Conservation (phyloP, 2,113 vertebrate species). For the human (Homo sapiens) region DNA sequence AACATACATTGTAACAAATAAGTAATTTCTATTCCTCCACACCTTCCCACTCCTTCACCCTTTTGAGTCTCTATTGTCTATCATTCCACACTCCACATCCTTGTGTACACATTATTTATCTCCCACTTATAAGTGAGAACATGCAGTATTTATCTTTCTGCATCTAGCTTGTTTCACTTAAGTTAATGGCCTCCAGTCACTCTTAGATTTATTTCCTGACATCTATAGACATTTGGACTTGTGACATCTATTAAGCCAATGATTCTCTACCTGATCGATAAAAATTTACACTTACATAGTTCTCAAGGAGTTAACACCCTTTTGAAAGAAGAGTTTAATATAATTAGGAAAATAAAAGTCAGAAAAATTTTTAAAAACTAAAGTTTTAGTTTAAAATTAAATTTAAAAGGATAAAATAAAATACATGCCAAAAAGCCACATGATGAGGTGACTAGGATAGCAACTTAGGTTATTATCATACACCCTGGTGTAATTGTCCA, state of each 20-base stretch:
- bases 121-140: background rate
- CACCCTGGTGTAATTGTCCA: background rate
- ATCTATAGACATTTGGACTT: background rate
- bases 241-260: background rate
- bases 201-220: background rate
- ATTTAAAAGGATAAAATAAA: background rate
- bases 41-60: background rate
- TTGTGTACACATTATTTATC: background rate
- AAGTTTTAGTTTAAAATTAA: background rate
- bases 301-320: background rate
- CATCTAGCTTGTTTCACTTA: background rate
- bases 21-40: background rate
- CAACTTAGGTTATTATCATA: background rate
- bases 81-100: background rate
- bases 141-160: background rate
- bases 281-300: background rate
- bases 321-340: background rate
- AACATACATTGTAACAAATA: background rate
- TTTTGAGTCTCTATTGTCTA: background rate
- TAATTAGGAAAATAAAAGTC: conserved; percentile 18
- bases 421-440: background rate
- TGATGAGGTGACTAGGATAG: background rate
- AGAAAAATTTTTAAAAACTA: background rate
- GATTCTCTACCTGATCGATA: background rate
- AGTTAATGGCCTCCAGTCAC: background rate